Evolutionary conservation across 1,140 invertebrate species (phyloP), one percentile per base, ranked within the genome.

Genomic region (Leptestheria dahalacensis): DNA sequence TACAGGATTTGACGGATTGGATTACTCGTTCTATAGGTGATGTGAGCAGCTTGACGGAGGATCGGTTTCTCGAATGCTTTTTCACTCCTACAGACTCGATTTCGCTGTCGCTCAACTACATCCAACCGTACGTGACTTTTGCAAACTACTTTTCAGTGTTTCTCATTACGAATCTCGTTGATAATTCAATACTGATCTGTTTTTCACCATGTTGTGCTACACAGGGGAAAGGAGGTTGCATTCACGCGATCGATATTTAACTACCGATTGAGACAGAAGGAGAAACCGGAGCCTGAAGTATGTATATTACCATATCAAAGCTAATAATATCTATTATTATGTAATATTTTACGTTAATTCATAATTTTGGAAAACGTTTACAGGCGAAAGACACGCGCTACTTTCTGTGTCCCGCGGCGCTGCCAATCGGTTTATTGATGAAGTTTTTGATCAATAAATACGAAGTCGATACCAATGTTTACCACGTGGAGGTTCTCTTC

Each of bases 21-120:
- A 55, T 29, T 24, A 29, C 10, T 55, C 29, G 11, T 29, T 56
- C 9, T 29, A n/a, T n/a, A 56, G 53, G 15, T 29, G 56, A 24
- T 23, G 49, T 50, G 2, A 49, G 29, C 3, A 50, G 41, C 9
- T 25, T 33, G 51, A 41, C 58, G 9, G 51, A 50, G 21, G 58
- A 60, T 28, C 28, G 49, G 18, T 52, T 51, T 28, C 49, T 60
- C n/a, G 47, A 60, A 50, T 50, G 25, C 10, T 69, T 94, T 63
- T 93, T 92, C 69, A 85, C 86, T 57, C 86, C 88, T 15, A 85
- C 91, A 66, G 92, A 96, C 72, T 81, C 82, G 15, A 91, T 96
- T 66, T 92, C 88, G 52, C 77, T 95, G 54, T 92, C 89, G 15
- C 72, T 96, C 54, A 90, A 95, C 71, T 92, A 91, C 50, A 33